These are phyloP conservation scores for Macroramphosus scolopax DNA, from an alignment of 2,797 vertebrate species.

Conservation along the genomic window DNA sequence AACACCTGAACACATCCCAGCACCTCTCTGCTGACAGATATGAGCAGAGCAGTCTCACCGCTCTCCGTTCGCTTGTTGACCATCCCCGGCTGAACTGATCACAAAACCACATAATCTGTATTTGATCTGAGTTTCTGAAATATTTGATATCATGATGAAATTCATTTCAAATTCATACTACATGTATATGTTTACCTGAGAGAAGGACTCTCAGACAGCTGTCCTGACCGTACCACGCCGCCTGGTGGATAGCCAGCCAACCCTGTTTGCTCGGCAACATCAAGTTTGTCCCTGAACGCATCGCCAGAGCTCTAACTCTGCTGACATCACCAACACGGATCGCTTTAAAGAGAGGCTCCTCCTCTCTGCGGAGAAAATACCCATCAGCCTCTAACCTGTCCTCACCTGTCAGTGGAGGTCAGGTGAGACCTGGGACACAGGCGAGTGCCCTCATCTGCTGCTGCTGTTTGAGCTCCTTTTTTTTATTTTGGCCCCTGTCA, in stretches of 20 bases:
- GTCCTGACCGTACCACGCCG: conserved; percentile 41
- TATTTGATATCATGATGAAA: too few species aligned
- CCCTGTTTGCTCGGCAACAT: conserved; percentile 49
- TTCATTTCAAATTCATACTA: too few species aligned
- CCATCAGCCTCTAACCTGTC: neutral
- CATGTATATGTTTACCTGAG: conserved; percentile 42
- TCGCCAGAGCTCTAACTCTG: conserved; percentile 23
- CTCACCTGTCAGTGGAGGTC: too few species aligned
- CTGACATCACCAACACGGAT: conserved; percentile 44
- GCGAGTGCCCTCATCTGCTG: too few species aligned
- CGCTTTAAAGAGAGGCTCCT: conserved; percentile 69
- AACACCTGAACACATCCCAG: conserved; percentile 76
- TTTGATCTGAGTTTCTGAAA: too few species aligned
- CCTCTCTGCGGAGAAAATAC: conserved; percentile 47
- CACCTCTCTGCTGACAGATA: conserved; percentile 77
- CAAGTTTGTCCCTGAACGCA: conserved; percentile 36
- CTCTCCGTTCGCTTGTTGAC: conserved; percentile 82
- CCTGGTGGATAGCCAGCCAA: conserved; percentile 64
- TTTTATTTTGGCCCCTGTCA: too few species aligned
- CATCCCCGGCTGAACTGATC: conserved; percentile 81
- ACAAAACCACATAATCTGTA: neutral
- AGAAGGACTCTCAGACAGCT: conserved; percentile 48
- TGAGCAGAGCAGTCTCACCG: conserved; percentile 82
- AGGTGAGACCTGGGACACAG: too few species aligned
- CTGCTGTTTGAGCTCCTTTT: too few species aligned